Evolutionary conservation across 2,797 vertebrate genomes (phyloP), one percentile per base, ranked within the genome.

Genomic region (Atherinosoma microstoma): DNA sequence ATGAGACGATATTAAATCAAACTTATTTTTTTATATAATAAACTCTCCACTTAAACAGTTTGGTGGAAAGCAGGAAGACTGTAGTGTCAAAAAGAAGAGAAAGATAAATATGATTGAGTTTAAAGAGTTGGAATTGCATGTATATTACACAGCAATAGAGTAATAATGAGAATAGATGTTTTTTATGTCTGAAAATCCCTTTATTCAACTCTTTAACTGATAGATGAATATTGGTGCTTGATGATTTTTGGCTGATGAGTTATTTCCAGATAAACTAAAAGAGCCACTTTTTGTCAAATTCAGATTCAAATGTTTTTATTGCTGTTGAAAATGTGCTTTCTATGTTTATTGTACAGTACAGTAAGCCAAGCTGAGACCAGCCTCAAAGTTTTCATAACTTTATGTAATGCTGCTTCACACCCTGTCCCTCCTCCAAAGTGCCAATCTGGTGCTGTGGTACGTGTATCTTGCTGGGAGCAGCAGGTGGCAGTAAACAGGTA

Each of bases 401-500:
- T 71, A 73, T 79, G 78, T 84, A 87, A 88, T 58, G 78, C 86
- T 47, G 72, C 83, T 84, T 91, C 84, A 89, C 89, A 84, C 84
- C 70, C 76, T 78, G 47, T 49, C 73, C 80, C 49, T 83, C 67
- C 78, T 80, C 81, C 75, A 78, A 78, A 75, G 74, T 68, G 80
- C 78, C 87, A 92, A 88, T 90, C 88, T 92, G 90, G 81, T 85
- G 79, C 57, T 67, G 67, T 80, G 75, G 63, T 80, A 75, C 42
- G 78, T 79, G 80, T 35, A 47, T 73, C 89, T 62, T 73, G 82
- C 84, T 87, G 89, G 87, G 91, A 87, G 76, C 91, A 92, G 91
- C 89, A 89, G 91, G 93, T 83, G 91, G 90, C 84, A 68, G 90
- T 90, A 93, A 94, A 94, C 93, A 94, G 93, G 94, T 95, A 94